Evolutionary conservation across 2,888 invertebrate genomes (phyloP).

Genomic region (Argyresthia goedartella): DNA sequence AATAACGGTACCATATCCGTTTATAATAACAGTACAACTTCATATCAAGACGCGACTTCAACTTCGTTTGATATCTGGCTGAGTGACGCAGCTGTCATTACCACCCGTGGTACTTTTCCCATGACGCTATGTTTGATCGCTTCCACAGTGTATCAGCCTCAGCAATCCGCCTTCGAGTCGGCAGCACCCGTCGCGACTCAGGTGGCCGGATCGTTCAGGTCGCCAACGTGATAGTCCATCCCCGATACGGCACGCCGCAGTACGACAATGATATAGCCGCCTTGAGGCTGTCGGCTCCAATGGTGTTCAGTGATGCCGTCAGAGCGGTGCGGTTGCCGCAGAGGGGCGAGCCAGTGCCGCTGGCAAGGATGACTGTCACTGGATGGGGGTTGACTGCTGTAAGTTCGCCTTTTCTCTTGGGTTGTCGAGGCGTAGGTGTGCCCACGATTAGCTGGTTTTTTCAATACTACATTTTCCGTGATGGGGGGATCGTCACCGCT

Average conservation of each 20-base stretch:
- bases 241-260: conserved; percentile 45
- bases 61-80: too few species aligned
- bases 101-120: too few species aligned
- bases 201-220: conserved; percentile 54
- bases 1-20: too few species aligned
- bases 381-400: conserved; percentile 65
- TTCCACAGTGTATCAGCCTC: conserved; percentile 29
- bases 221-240: conserved; percentile 44
- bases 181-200: conserved; percentile 54
- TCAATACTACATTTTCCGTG: too few species aligned
- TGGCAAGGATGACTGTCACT: conserved; percentile 52
- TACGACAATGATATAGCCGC: conserved; percentile 61
- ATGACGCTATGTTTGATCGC: too few species aligned
- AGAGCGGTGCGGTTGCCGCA: conserved; percentile 43
- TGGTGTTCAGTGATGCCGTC: conserved; percentile 36
- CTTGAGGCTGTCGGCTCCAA: conserved; percentile 36
- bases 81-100: too few species aligned
- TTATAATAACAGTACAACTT: too few species aligned
- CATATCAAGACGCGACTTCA: too few species aligned
- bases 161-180: conserved; percentile 47
- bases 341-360: conserved; percentile 39
- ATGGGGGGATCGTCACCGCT: too few species aligned
- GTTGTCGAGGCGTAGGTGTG: too few species aligned
- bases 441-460: too few species aligned
- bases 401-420: conserved; percentile 18